Percentiles rank a stretch among this genome's conserved stretches.
Conservation (phyloP, 2,888 invertebrate species). For the Merodon equestris region DNA sequence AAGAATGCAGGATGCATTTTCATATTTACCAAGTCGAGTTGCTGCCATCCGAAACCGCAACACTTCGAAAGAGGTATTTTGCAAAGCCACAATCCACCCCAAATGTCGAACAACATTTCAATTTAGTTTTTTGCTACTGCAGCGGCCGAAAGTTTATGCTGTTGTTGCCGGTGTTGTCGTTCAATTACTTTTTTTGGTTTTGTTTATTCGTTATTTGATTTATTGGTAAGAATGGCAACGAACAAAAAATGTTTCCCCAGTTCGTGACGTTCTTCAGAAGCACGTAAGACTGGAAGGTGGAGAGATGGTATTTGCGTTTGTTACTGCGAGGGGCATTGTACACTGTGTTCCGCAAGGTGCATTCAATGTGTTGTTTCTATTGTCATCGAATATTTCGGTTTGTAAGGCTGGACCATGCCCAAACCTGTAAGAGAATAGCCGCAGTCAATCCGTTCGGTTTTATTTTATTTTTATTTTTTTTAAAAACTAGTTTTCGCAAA, state of each 20-base stretch:
- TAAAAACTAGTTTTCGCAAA: no score
- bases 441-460: no score
- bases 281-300: constrained; percentile 42
- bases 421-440: no score
- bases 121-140: constrained; percentile 36
- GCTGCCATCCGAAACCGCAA: constrained; percentile 12
- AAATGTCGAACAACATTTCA: constrained; percentile 56
- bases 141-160: constrained; percentile 13
- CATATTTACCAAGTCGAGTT: constrained; percentile 18
- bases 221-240: constrained; percentile 55
- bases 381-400: no score
- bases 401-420: no score
- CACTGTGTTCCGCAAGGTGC: constrained; percentile 32
- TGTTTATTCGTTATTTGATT: constrained; percentile 40
- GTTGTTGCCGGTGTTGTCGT: constrained; percentile 26
- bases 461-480: no score
- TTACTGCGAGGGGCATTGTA: neutral
- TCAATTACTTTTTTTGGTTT: constrained; percentile 12
- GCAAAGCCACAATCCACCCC: constrained; percentile 45
- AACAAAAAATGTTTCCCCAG: constrained; percentile 33
- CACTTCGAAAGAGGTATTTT: constrained; percentile 47
- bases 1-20: constrained; percentile 53
- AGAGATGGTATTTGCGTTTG: constrained; percentile 15
- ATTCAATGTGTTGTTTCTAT: no score
- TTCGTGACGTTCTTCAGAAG: constrained; percentile 36